Conservation (phyloP, 2,113 vertebrate species). For the Toxotes chatareus region DNA sequence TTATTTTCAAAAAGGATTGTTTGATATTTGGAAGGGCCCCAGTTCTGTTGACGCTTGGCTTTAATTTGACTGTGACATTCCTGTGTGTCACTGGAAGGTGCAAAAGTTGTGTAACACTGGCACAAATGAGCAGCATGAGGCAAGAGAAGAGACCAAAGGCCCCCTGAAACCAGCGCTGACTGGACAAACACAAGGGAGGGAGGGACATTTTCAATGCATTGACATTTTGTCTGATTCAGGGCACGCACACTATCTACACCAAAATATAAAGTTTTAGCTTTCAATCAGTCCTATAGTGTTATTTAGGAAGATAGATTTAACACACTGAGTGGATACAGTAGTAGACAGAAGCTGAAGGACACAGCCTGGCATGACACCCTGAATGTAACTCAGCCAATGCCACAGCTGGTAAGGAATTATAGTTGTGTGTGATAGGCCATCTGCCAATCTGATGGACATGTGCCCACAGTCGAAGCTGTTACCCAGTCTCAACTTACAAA, state of each 20-base stretch:
- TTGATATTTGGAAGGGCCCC: not conserved
- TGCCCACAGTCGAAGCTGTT: conserved; percentile 36
- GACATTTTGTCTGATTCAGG: not conserved
- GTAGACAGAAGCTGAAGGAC: conserved; percentile 1
- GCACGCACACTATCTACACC: not conserved
- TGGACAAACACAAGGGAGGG: not conserved
- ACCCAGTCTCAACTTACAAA: conserved; percentile 54
- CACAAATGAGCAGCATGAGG: not conserved
- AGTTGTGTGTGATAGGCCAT: conserved; percentile 24
- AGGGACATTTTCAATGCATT: not conserved
- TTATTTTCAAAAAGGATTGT: not conserved
- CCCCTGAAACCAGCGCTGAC: not conserved
- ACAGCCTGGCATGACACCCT: not conserved
- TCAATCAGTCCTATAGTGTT: not conserved
- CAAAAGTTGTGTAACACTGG: not conserved
- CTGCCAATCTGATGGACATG: conserved; percentile 44
- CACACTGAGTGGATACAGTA: not conserved
- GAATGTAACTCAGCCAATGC: conserved; percentile 31
- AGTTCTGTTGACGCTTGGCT: not conserved
- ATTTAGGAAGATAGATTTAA: not conserved
- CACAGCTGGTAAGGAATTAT: conserved; percentile 43
- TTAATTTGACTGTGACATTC: not conserved
- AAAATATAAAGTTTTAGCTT: not conserved
- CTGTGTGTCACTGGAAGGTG: not conserved
- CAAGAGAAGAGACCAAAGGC: not conserved